Conservation (phyloP, 1,140 invertebrate species). For the Zaprionus gabonicus region DNA sequence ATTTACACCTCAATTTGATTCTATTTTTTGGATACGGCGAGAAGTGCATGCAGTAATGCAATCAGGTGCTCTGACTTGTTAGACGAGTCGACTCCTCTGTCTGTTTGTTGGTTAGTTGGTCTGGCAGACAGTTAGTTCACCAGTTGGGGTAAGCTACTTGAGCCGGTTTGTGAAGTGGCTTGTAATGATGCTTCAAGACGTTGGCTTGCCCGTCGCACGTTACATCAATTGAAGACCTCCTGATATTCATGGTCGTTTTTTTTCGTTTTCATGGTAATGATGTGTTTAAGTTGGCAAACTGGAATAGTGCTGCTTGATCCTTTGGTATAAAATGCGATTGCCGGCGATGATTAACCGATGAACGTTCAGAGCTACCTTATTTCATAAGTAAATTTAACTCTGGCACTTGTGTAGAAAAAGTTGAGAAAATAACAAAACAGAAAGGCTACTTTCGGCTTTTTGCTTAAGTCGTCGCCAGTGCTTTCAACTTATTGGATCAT, state of each 20-base stretch:
- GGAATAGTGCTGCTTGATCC: constrained; percentile 15
- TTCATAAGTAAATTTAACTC: too few relatives aligned
- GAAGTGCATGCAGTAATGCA: constrained; percentile 30
- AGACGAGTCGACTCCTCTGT: neutral
- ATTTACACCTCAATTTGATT: constrained; percentile 82
- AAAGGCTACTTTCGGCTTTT: too few relatives aligned
- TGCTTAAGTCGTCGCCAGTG: too few relatives aligned
- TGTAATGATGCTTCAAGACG: constrained; percentile 58
- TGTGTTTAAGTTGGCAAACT: constrained; percentile 46
- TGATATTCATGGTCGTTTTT: constrained; percentile 34
- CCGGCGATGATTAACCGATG: neutral
- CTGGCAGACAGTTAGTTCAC: constrained; percentile 4
- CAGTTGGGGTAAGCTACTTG: constrained; percentile 54
- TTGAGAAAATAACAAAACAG: too few relatives aligned
- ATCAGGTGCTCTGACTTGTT: constrained; percentile 21
- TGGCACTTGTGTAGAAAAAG: too few relatives aligned
- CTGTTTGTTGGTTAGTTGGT: neutral
- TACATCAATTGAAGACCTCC: constrained; percentile 43
- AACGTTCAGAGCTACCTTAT: too few relatives aligned
- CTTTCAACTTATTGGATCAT: too few relatives aligned
- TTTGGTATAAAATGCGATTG: constrained; percentile 21
- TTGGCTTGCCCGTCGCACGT: constrained; percentile 16
- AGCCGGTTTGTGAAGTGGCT: constrained; percentile 52
- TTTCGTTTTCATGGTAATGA: constrained; percentile 66
- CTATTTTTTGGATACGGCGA: constrained; percentile 64